Conservation (phyloP, 2,113 vertebrate genomes). For the Nasalis larvatus region DNA sequence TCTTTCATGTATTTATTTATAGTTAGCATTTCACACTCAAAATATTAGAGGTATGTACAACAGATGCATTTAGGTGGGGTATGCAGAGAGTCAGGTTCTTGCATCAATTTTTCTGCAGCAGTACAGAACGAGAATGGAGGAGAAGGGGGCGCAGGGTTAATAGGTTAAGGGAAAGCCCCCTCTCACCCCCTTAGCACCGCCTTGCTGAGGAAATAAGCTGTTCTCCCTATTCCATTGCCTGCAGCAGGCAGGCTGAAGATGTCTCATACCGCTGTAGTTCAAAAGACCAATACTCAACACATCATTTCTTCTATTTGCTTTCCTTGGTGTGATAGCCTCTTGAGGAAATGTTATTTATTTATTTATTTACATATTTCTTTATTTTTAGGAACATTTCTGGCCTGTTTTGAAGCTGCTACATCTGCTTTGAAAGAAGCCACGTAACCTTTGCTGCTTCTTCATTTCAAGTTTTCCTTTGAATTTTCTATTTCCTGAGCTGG, state of each 20-base stretch:
- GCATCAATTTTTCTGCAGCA: not conserved
- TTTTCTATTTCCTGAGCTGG: constrained; percentile 17
- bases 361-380: not conserved
- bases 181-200: rapidly evolving
- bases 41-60: not conserved
- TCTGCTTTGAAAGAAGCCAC: not conserved
- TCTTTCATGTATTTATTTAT: constrained; percentile 49
- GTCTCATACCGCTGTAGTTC: not conserved
- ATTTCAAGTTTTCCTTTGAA: constrained; percentile 7
- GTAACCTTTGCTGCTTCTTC: not conserved
- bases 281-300: not conserved
- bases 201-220: too few species aligned
- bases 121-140: not conserved
- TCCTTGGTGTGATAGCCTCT: not conserved
- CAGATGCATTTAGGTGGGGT: not conserved
- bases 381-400: not conserved
- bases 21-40: constrained; percentile 39
- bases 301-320: not conserved
- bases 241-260: not conserved
- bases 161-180: not conserved
- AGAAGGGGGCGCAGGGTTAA: not conserved
- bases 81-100: not conserved
- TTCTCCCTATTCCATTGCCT: too few species aligned
- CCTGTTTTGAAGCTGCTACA: not conserved
- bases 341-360: not conserved